Evolutionary conservation across 2,888 invertebrate species (phyloP), one percentile per base, ranked within the genome.

Genomic region (Crossocerus cetratus): DNA sequence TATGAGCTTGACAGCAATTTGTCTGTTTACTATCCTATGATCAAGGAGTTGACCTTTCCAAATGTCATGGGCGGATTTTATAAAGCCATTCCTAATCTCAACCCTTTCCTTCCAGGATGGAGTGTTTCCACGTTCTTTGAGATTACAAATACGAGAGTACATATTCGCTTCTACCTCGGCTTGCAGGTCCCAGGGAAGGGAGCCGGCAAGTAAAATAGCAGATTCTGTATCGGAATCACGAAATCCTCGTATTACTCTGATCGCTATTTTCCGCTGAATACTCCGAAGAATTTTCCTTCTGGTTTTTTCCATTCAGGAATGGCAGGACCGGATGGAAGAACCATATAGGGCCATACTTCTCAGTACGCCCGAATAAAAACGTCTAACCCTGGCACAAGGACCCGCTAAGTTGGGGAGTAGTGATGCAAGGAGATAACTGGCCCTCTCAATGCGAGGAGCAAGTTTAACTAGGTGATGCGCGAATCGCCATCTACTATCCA

Each of bases 261-360:
- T 45, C 2, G 14, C 13, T 45, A 45, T 45, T n/a, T n/a, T 45
- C n/a, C 45, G 13, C 45, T 45, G 14, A n/a, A n/a, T n/a, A 13
- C n/a, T n/a, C 45, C n/a, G 13, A n/a, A 45, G 45, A 13, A 8
- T n/a, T 11, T 45, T 45, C 45, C 45, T 45, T 13, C 14, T 13
- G 45, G 45, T n/a, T 45, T n/a, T 45, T 11, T 45, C n/a, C 14
- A n/a, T 45, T 2, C 45, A 2, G 2, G n/a, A 8, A n/a, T 45
- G 14, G 14, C n/a, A 45, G 13, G 45, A 13, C 45, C 45, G 8
- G 13, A 45, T 45, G 14, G 45, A 2, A n/a, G 45, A 45, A 13
- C 45, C 45, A 45, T 45, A 45, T n/a, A 45, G 45, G 45, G 45
- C 45, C n/a, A 45, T 45, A n/a, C 14, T n/a, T n/a, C n/a, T 45